Evolutionary conservation across 2,113 vertebrate species (phyloP), one percentile per base, ranked within the genome.

Genomic region (Eleginops maclovinus): DNA sequence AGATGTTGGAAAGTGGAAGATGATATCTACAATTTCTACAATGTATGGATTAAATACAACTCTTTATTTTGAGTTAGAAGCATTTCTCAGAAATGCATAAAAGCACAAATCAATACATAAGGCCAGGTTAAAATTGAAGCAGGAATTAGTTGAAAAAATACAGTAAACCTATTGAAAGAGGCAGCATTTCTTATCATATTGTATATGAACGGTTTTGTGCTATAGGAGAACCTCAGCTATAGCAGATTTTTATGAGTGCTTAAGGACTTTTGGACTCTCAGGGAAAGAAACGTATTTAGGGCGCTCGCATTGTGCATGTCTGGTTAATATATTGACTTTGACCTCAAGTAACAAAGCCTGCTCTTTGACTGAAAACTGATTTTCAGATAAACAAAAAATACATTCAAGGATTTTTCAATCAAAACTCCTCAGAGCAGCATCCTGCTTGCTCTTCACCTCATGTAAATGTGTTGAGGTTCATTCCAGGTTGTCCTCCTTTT

Each of bases 361-460:
- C 36, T 59, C 51, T 58, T 10, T 40, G 22, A 43, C 43, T 13
- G n/a, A 11, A 26, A 40, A 49, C 7, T 13, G 44, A 19, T n/a
- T 16, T 49, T 54, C 1, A n/a, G 31, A 69, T 83, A 22, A 66
- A 72, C n/a, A 47, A n/a, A 58, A 77, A 77, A 16, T 22, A 71
- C 67, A 58, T 88, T 93, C 89, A 91, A 91, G 87, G 90, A 91
- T 92, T 92, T 62, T 59, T 36, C 81, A 69, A 44, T 78, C 73
- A 77, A 79, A 82, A 63, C 87, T 73, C 75, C 54, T 71, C 61
- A 54, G 80, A 82, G 75, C 64, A 31, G 77, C 41, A 26, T 53
- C 55, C 43, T 47, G 60, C 70, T 77, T 49, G 64, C 78, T 81
- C 79, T 72, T 72, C 50, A 60, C 81, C 13, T 79, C 24, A 28